A percentile compares a stretch with the other conserved stretches of the same genome.
Conservation (phyloP, 2,113 vertebrate species). For the Deroptyus accipitrinus region DNA sequence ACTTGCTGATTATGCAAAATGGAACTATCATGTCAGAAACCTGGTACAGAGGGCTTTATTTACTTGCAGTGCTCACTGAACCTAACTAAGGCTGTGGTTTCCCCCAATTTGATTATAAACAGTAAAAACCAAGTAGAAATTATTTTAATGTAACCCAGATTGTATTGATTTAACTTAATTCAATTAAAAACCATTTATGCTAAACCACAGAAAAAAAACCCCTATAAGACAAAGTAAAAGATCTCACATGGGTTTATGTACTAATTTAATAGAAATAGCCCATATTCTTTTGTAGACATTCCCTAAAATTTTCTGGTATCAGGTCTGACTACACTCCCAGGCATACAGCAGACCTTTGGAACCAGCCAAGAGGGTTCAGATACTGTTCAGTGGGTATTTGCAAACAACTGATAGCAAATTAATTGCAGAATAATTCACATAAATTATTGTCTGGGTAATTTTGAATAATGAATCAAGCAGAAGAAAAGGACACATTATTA, state of each 20-base stretch:
- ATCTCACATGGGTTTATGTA: background rate
- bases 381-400: background rate
- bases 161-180: background rate
- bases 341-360: background rate
- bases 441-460: slow-evolving; percentile 39
- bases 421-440: slow-evolving; percentile 39
- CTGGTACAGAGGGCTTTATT: background rate
- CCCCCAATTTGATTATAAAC: background rate
- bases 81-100: background rate
- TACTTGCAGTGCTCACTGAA: background rate
- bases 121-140: background rate
- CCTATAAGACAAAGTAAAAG: background rate
- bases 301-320: background rate
- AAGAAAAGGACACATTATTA: background rate
- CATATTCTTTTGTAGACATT: background rate
- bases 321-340: background rate
- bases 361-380: background rate
- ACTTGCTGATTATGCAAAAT: background rate
- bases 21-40: background rate
- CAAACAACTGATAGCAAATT: slow-evolving; percentile 2
- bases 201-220: background rate
- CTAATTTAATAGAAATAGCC: background rate
- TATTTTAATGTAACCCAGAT: background rate
- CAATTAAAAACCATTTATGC: background rate
- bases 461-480: slow-evolving; percentile 34